Percentiles rank a stretch among this genome's conserved stretches.
phyloP scores from a whole-genome alignment of 1,140 invertebrate species.

The Ectropis grisescens region DNA sequence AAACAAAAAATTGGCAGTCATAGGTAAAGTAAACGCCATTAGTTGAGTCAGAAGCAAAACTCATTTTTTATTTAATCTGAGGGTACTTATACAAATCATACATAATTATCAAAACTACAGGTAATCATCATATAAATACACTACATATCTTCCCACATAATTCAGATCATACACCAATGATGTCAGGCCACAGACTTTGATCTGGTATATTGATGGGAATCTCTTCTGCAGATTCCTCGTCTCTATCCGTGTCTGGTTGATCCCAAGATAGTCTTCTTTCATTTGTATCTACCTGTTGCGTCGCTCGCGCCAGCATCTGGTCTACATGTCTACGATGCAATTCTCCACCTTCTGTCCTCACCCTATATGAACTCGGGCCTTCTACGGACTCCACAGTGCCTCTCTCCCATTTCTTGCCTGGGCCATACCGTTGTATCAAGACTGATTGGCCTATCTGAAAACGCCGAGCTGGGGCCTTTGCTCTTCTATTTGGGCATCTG shows the following conservation, averaged over 20 bases:
- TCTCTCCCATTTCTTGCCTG: neutral
- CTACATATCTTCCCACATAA: too few relatives aligned
- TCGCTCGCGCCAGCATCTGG: neutral
- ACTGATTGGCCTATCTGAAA: neutral
- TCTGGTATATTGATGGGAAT: neutral
- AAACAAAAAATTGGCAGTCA: too few relatives aligned
- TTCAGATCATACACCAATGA: neutral
- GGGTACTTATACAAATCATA: too few relatives aligned
- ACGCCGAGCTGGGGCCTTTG: neutral
- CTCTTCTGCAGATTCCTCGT: neutral
- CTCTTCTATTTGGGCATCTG: neutral
- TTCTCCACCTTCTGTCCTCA: slow-evolving; percentile 10
- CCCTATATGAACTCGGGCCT: slow-evolving; percentile 4
- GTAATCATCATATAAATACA: too few relatives aligned
- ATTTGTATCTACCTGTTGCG: neutral
- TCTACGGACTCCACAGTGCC: slow-evolving; percentile 1
- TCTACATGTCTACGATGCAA: slow-evolving; percentile 6
- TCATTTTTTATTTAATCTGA: too few relatives aligned
- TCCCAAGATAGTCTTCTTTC: neutral
- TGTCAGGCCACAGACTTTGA: neutral
- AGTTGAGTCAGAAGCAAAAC: too few relatives aligned
- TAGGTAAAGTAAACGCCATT: too few relatives aligned
- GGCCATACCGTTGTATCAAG: neutral
- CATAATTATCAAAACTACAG: too few relatives aligned
- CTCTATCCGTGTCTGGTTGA: neutral